Conservation (phyloP, 30 jellyfish, hydroid and myxozoan genomes). For the Hydra vulgaris region DNA sequence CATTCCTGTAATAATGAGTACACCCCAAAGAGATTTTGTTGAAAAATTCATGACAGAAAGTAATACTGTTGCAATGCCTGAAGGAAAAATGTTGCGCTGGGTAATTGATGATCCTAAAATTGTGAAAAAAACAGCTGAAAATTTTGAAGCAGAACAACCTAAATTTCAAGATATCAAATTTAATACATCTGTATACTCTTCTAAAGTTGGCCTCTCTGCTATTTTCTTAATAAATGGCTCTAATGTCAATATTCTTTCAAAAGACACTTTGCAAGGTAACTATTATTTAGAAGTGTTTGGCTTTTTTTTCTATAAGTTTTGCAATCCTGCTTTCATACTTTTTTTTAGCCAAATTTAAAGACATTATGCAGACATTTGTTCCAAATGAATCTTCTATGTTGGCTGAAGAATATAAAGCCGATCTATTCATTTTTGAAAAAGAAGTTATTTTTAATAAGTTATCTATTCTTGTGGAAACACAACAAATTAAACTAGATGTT, state of each 20-base stretch:
- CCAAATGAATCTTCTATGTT: not conserved
- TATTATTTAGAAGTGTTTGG: no score
- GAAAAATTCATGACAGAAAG: not conserved
- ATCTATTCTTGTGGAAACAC: not conserved
- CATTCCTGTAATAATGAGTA: not conserved
- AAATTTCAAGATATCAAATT: no score
- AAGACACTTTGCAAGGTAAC: not conserved
- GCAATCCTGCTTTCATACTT: not conserved
- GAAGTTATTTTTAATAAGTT: not conserved
- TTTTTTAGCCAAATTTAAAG: not conserved
- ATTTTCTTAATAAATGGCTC: not conserved
- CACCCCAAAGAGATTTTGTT: not conserved
- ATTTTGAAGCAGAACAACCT: not conserved
- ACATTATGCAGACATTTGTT: not conserved
- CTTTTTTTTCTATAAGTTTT: no score
- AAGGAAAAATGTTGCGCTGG: not conserved
- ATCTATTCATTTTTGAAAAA: not conserved
- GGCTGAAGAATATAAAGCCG: not conserved
- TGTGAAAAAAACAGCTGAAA: not conserved
- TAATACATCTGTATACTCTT: not conserved
- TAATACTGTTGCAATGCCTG: not conserved
- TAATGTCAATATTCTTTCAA: not conserved
- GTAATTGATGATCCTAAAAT: not conserved
- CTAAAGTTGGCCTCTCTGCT: not conserved
- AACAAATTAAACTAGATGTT: not conserved